phyloP scores from a whole-genome alignment of 2,113 vertebrate genomes.

The Passer montanus region DNA sequence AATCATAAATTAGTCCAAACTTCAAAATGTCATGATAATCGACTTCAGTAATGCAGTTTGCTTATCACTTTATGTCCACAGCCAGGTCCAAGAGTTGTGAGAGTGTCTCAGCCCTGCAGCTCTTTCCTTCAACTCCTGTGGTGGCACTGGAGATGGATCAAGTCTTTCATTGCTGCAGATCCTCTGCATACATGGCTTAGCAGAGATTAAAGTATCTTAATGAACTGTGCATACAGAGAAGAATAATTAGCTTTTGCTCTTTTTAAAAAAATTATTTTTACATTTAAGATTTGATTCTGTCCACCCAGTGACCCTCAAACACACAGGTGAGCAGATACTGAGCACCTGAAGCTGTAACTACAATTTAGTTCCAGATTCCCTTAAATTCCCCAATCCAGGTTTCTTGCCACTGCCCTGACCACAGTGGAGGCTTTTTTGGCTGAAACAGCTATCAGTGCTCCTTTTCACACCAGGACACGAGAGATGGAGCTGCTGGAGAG shows the following conservation, averaged over 20 bases:
- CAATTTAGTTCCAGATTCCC: background rate
- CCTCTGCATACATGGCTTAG: background rate
- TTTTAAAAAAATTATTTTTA: background rate
- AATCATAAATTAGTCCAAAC: background rate
- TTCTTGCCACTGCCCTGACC: background rate
- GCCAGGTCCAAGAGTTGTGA: background rate
- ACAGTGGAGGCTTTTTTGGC: fast-evolving
- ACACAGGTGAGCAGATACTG: background rate
- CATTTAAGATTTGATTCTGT: background rate
- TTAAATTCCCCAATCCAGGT: background rate
- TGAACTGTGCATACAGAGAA: background rate
- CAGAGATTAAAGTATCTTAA: background rate
- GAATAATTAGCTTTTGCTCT: background rate
- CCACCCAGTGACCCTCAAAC: background rate
- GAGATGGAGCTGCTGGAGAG: background rate
- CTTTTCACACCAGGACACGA: background rate
- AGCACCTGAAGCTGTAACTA: background rate
- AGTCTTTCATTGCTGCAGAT: background rate
- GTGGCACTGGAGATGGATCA: background rate
- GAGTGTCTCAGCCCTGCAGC: background rate
- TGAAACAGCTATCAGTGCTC: background rate
- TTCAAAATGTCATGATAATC: background rate
- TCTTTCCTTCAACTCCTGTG: background rate
- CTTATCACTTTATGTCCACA: background rate
- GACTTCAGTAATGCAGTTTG: background rate